These are phyloP conservation scores for Lasioglossum vierecki DNA, from an alignment of 2,888 invertebrate species.

Conservation along the genomic window DNA sequence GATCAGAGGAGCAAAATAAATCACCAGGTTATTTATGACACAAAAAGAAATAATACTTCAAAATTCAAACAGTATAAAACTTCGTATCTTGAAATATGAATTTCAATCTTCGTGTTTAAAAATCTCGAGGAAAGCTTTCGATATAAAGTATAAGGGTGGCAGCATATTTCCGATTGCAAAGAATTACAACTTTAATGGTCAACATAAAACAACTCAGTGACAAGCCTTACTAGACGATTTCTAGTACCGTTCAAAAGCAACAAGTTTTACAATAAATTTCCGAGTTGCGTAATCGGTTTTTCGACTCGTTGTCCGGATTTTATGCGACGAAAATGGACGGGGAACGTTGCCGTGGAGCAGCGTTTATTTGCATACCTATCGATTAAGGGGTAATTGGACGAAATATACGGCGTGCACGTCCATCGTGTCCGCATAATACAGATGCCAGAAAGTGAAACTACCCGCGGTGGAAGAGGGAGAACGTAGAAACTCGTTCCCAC, in stretches of 20 bases:
- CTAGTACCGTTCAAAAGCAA: neutral
- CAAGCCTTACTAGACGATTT: neutral
- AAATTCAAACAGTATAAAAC: too few relatives aligned
- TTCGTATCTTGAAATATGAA: neutral
- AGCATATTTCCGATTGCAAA: neutral
- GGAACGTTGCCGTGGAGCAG: neutral
- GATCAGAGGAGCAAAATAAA: too few relatives aligned
- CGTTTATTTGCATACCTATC: slow-evolving; percentile 58
- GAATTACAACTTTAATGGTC: neutral
- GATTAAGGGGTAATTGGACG: slow-evolving; percentile 63
- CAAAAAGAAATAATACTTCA: too few relatives aligned
- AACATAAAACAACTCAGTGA: neutral
- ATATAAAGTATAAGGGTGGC: neutral
- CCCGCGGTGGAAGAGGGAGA: slow-evolving; percentile 37
- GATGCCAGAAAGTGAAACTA: slow-evolving; percentile 70
- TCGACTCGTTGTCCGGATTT: slow-evolving; percentile 2
- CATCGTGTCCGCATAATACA: slow-evolving; percentile 68
- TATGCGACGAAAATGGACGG: neutral
- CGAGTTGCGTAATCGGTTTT: slow-evolving; percentile 4
- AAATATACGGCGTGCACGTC: slow-evolving; percentile 58
- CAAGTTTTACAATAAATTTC: slow-evolving; percentile 8
- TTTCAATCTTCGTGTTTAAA: neutral
- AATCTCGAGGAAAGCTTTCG: neutral
- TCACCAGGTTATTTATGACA: too few relatives aligned
- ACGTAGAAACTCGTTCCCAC: slow-evolving; percentile 50